Evolutionary conservation across 2,113 vertebrate genomes (phyloP), one percentile per base, ranked within the genome.

Genomic region (Perccottus glenii): DNA sequence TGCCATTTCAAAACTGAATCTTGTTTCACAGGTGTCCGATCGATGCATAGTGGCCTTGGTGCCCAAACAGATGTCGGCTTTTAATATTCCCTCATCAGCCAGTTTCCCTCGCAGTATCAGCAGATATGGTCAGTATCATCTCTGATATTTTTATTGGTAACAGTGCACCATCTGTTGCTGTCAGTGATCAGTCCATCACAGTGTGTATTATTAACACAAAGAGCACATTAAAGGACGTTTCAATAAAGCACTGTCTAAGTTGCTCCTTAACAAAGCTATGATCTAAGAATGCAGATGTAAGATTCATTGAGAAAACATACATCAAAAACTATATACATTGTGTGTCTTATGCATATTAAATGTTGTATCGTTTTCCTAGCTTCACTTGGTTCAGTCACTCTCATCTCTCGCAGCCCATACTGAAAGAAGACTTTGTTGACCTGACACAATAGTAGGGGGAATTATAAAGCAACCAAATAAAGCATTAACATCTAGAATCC

Each of bases 71-170:
- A 97, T 96, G 70, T 97, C 96, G 3, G 96, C 95, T 46, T 98
- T 96, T 90, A 98, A 97, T 75, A 94, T 98, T 14, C 95, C 96
- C 5, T 93, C 93, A 49, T 97, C 96, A 0, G 94, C 95, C 84
- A 96, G 95, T 83, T 96, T 98, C 87, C 96, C 96, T 11, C 88
- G 96, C 61, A 96, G 96, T 2, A 98, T 98, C 68, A 98, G 96
- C 65, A 93, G 95, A 96, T 98, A 98, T 0, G 96, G 96, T 98
- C 62, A 82, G 87, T 74, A 0, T 67, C 51, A 58, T 49, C 15
- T 9, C 53, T 70, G 10, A 75, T 52, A 47, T 68, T 71, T 47
- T 59, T 56, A 73, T 70, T 64, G 38, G 53, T n/a, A 44, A 53
- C 49, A 63, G 6, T 64, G 19, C 57, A 52, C 70, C 75, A 68